A percentile compares a stretch with the other conserved stretches of the same genome.
phyloP scores from a whole-genome alignment of 2,797 vertebrate genomes.

The Diglossa cyanea region DNA sequence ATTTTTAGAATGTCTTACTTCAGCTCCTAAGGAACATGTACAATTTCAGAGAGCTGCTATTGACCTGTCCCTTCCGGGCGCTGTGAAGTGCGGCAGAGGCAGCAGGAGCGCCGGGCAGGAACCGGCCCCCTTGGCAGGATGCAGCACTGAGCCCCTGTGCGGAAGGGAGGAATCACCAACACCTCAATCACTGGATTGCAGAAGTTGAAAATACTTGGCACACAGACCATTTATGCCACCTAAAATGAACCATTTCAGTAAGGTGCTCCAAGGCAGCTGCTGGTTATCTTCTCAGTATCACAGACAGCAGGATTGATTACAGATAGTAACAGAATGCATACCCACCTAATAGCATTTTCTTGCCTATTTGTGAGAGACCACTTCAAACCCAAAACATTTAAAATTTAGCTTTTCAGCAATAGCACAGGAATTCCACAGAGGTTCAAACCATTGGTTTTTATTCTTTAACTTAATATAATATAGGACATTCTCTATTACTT shows the following conservation, averaged over 20 bases:
- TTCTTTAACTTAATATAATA: background rate
- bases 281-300: background rate
- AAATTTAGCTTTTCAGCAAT: background rate
- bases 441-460: background rate
- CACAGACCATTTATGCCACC: background rate
- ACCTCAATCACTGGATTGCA: fast-evolving
- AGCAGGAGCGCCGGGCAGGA: background rate
- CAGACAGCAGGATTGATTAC: background rate
- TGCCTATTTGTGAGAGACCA: background rate
- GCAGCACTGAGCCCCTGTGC: fast-evolving
- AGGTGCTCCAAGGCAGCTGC: background rate
- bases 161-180: background rate
- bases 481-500: background rate
- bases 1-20: background rate
- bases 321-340: background rate
- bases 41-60: background rate
- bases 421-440: background rate
- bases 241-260: background rate
- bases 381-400: background rate
- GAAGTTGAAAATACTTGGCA: fast-evolving
- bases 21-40: background rate
- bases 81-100: fast-evolving
- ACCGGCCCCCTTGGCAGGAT: background rate
- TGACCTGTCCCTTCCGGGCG: background rate
- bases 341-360: background rate